phyloP scores from a whole-genome alignment of 2,113 vertebrate genomes.

The Burhinus bistriatus region DNA sequence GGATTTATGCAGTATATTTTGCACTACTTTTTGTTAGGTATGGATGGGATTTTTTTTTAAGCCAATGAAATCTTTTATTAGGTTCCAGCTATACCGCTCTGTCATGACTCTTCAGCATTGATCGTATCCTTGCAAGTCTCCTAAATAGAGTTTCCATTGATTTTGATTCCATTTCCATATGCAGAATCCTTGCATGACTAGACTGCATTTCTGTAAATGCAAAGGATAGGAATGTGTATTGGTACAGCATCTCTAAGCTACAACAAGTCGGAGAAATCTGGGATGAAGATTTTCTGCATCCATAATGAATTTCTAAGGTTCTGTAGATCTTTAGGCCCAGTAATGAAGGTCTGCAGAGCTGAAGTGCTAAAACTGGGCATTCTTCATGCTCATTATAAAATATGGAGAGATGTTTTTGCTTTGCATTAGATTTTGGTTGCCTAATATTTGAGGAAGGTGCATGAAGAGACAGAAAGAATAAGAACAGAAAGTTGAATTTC shows the following conservation, averaged over 20 bases:
- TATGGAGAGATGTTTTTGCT: background rate
- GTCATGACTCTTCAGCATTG: background rate
- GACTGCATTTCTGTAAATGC: conserved; percentile 8
- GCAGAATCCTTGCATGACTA: background rate
- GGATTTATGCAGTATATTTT: background rate
- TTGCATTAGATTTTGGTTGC: background rate
- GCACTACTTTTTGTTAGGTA: background rate
- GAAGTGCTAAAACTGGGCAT: background rate
- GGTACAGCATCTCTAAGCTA: background rate
- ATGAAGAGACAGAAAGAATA: background rate
- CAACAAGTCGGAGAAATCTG: background rate
- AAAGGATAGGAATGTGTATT: background rate
- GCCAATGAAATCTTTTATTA: background rate
- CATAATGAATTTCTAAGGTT: background rate
- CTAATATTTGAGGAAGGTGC: background rate
- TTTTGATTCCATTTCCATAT: background rate
- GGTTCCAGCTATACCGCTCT: background rate
- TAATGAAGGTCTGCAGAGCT: background rate
- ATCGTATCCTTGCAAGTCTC: background rate
- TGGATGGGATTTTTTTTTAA: background rate
- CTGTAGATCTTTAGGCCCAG: background rate
- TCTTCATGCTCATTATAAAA: background rate
- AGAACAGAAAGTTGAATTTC: background rate
- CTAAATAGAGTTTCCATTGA: conserved; percentile 19
- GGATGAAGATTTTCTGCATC: background rate